Conservation (phyloP, 2,797 vertebrate genomes). For the Varecia variegata region DNA sequence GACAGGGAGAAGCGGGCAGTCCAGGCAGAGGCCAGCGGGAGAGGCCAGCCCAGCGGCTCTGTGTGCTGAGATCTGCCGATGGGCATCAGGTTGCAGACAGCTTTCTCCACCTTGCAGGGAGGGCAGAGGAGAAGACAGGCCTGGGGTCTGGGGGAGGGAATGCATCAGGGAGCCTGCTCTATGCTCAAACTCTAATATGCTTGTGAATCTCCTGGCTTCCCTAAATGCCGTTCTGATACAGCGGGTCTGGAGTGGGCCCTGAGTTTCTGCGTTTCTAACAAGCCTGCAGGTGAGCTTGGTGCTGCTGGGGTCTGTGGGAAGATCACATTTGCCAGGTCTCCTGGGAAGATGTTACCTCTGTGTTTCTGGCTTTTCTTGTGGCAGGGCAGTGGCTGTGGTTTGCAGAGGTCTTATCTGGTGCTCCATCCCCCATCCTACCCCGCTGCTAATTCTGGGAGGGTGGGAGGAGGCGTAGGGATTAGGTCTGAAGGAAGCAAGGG, state of each 20-base stretch:
- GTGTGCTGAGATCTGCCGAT: background rate
- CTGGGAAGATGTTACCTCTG: background rate
- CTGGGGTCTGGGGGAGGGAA: background rate
- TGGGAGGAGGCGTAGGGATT: background rate
- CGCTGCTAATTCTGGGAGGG: background rate
- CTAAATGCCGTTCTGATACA: background rate
- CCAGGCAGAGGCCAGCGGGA: background rate
- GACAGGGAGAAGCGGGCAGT: accelerated
- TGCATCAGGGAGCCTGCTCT: background rate
- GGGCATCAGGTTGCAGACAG: background rate
- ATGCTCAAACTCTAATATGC: background rate
- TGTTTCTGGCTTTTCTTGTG: background rate
- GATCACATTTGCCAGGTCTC: background rate
- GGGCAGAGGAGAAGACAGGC: too few species aligned
- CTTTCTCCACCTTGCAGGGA: background rate
- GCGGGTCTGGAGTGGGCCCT: background rate
- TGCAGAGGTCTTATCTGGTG: background rate
- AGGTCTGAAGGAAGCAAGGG: background rate
- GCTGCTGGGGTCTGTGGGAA: background rate
- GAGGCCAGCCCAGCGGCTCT: too few species aligned
- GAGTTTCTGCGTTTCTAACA: background rate
- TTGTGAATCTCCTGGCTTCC: background rate
- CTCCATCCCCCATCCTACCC: too few species aligned
- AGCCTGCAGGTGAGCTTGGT: background rate
- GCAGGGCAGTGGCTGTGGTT: background rate